Percentiles rank a stretch among this genome's conserved stretches.
phyloP scores from a whole-genome alignment of 2,888 invertebrate genomes.

The Corythucha ciliata region DNA sequence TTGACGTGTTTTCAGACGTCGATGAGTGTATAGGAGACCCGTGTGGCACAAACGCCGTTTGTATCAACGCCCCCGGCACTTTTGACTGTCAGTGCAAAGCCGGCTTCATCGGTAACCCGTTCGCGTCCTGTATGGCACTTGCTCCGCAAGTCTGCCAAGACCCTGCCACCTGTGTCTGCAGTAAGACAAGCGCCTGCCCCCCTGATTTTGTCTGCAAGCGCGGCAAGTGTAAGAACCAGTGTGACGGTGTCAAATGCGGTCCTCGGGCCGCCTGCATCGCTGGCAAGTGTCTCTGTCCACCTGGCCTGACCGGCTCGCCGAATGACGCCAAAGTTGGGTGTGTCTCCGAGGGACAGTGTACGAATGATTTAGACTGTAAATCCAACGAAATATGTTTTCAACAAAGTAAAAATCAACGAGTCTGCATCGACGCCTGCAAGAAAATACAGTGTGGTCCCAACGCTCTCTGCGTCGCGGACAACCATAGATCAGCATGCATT shows the following conservation, averaged over 20 bases:
- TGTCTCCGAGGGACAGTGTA: constrained; percentile 62
- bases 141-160: constrained; percentile 61
- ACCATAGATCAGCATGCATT: constrained; percentile 76
- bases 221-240: constrained; percentile 66
- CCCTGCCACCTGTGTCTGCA: constrained; percentile 60
- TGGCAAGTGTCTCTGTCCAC: constrained; percentile 69
- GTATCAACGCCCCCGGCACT: constrained; percentile 80
- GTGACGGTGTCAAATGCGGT: constrained; percentile 66
- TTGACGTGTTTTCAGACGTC: constrained; percentile 53
- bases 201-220: constrained; percentile 63
- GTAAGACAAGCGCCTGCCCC: constrained; percentile 62
- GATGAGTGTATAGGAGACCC: constrained; percentile 72
- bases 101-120: constrained; percentile 78
- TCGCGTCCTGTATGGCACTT: constrained; percentile 65
- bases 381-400: constrained; percentile 82
- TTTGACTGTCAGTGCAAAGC: constrained; percentile 84
- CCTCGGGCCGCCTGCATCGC: constrained; percentile 71
- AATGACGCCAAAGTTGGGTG: constrained; percentile 62
- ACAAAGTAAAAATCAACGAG: constrained; percentile 62
- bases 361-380: constrained; percentile 70
- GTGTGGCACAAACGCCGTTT: constrained; percentile 75
- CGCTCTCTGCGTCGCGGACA: constrained; percentile 72
- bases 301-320: constrained; percentile 67
- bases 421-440: constrained; percentile 78
- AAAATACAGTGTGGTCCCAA: constrained; percentile 85